A percentile compares a stretch with the other conserved stretches of the same genome.
Evolutionary conservation across 2,888 invertebrate species (phyloP).

Genomic region (Gortyna flavago): DNA sequence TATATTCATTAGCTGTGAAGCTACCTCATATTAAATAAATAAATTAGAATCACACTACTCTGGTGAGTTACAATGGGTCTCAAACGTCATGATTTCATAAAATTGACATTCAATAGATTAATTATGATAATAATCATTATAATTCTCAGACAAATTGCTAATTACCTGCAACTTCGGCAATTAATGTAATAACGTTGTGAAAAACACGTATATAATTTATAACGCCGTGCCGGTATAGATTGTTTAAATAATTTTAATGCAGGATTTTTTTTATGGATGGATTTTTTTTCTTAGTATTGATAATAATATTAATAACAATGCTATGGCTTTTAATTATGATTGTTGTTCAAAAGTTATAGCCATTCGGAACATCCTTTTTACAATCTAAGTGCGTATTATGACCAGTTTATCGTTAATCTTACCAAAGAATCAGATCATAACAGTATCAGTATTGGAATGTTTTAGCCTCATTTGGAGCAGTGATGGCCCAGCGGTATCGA

Average conservation of each 20-base stretch:
- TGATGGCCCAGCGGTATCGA: background rate
- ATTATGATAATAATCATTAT: too few relatives aligned
- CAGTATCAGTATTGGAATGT: too few relatives aligned
- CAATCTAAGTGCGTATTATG: too few relatives aligned
- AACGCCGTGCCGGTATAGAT: too few relatives aligned
- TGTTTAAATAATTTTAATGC: too few relatives aligned
- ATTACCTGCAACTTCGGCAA: background rate
- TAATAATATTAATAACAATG: too few relatives aligned
- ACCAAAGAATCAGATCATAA: background rate
- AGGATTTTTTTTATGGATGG: too few relatives aligned
- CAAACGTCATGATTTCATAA: background rate
- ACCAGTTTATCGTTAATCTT: background rate
- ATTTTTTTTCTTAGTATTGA: too few relatives aligned
- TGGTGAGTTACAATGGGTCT: background rate
- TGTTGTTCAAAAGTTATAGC: too few relatives aligned
- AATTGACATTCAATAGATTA: background rate
- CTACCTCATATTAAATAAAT: background rate
- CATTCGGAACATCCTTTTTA: too few relatives aligned
- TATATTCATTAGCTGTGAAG: background rate
- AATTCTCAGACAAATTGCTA: too few relatives aligned
- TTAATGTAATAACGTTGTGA: background rate
- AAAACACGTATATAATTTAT: background rate
- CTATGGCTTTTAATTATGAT: too few relatives aligned
- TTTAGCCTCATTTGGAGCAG: background rate
- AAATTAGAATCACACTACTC: background rate